Percentiles rank a stretch among this genome's conserved stretches.
Evolutionary conservation across 2,888 invertebrate species (phyloP).

Genomic region (Odontomyia ornata): DNA sequence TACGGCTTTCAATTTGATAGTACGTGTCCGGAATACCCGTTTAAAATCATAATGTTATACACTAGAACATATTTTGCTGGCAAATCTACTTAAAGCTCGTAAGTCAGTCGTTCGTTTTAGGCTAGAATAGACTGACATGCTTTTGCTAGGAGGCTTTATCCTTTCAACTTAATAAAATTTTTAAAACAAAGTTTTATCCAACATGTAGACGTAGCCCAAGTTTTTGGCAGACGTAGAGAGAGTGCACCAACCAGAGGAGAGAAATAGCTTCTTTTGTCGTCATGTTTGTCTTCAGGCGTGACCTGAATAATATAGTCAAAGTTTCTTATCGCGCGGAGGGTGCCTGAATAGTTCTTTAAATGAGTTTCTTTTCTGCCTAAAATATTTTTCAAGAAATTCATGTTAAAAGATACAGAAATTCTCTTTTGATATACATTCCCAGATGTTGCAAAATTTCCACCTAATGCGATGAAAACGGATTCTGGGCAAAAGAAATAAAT

Average conservation of each 20-base stretch:
- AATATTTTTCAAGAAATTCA: neutral
- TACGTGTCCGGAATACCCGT: conserved; percentile 39
- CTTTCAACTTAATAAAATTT: conserved; percentile 37
- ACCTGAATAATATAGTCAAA: conserved; percentile 18
- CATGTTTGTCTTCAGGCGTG: conserved; percentile 11
- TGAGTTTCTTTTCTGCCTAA: conserved; percentile 1
- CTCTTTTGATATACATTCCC: neutral
- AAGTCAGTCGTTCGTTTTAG: neutral
- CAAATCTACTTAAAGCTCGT: conserved; percentile 25
- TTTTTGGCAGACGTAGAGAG: neutral
- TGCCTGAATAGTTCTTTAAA: conserved; percentile 14
- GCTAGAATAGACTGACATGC: neutral
- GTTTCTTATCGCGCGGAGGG: conserved; percentile 1
- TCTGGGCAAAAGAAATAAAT: neutral
- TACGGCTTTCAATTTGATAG: conserved; percentile 42
- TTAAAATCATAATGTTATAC: conserved; percentile 34
- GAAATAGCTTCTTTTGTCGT: neutral
- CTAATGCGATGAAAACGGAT: neutral
- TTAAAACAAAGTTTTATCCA: conserved; percentile 33
- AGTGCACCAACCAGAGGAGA: neutral
- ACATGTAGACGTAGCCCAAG: neutral
- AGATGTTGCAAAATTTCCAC: neutral
- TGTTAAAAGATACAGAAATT: neutral
- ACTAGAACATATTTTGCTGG: conserved; percentile 26
- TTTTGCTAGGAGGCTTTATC: conserved; percentile 19